Evolutionary conservation across 2,113 vertebrate genomes (phyloP), one percentile per base, ranked within the genome.

Genomic region (Rostratula benghalensis): DNA sequence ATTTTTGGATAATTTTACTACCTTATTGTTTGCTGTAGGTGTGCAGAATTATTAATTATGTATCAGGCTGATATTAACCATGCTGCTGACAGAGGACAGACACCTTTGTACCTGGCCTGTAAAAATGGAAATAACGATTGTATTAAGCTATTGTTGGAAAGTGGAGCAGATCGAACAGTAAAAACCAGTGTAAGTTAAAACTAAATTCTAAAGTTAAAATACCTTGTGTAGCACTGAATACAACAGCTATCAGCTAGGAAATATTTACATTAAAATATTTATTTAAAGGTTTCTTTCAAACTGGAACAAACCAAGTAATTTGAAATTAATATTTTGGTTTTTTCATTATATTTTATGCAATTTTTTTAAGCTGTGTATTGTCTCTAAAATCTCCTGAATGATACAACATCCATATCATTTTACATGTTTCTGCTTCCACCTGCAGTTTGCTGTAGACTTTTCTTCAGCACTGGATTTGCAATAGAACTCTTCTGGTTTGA

Each of bases 41-140:
- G 99, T 97, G 98, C 98, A 98, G 98, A 99, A 98, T 96, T 97
- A 97, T 97, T 99, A 97, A 98, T 99, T 97, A 94, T 98, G 95
- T 98, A 98, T 83, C 97, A 98, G 95, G 98, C 98, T 96, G 96
- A 99, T 89, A 97, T 99, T 97, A 98, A 99, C 93, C 93, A 97
- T 50, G 96, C 97, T 97, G 98, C 98, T 95, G 95, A 97, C 59
- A 98, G 96, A 96, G 99, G 98, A 86, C 98, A 98, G 96, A 99
- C 98, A 70, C 97, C 99, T 91, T 98, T 99, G 61, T 98, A 98
- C 96, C 96, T 99, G 97, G 98, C 99, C 96, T 98, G 99, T 96
- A 98, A 98, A 97, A 98, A 98, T 11, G 99, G 99, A 97, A 97
- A 97, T 82, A 95, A 97, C 25, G 97, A 98, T 96, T 99, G 98